Conservation (phyloP, 2,113 vertebrate species). For the Hippolais icterina region DNA sequence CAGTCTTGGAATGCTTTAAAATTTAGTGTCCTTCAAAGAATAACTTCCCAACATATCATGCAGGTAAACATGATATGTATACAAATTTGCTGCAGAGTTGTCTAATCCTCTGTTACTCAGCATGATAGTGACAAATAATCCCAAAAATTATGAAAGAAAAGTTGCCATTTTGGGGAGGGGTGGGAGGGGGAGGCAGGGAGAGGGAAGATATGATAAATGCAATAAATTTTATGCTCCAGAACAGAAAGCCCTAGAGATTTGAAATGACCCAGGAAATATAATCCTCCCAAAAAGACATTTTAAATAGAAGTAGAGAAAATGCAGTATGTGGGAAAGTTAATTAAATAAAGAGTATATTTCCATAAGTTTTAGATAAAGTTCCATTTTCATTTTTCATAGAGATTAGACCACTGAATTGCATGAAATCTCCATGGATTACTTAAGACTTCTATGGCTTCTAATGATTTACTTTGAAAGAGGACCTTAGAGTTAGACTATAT, state of each 20-base stretch:
- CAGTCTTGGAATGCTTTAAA: not conserved
- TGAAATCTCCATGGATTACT: not conserved
- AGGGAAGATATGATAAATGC: not conserved
- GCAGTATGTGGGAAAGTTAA: not conserved
- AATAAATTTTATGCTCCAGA: not conserved
- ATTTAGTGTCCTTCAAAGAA: not conserved
- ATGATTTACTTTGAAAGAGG: not conserved
- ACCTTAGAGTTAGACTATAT: not conserved
- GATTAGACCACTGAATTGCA: not conserved
- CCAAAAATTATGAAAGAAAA: not conserved
- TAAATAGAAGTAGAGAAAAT: not conserved
- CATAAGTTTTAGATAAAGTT: not conserved
- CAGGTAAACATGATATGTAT: too few species aligned
- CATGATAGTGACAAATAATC: not conserved
- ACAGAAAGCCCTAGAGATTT: not conserved
- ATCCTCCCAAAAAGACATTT: not conserved
- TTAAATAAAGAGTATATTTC: not conserved
- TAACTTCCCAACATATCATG: not conserved
- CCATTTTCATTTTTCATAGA: not conserved
- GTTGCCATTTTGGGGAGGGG: not conserved
- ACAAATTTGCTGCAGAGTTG: not conserved
- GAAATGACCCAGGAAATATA: not conserved
- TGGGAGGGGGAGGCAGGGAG: not conserved
- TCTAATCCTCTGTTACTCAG: not conserved
- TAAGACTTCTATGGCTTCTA: not conserved